phyloP scores from a whole-genome alignment of 2,888 invertebrate species.

The Ditula angustiorana region DNA sequence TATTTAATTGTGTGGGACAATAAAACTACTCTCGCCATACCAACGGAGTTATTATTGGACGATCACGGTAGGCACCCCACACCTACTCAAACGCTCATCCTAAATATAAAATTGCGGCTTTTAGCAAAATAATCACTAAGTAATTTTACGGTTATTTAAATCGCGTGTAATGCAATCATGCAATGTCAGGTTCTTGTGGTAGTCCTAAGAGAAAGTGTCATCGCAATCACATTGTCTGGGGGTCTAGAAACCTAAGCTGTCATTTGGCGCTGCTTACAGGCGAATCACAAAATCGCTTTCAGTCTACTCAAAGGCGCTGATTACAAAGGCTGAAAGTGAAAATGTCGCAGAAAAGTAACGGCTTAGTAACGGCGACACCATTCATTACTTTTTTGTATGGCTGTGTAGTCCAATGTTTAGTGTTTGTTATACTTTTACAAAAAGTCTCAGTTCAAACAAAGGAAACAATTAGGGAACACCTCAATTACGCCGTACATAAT shows the following conservation, averaged over 20 bases:
- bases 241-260: constrained; percentile 47
- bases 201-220: constrained; percentile 47
- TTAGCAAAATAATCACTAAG: background rate
- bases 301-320: constrained; percentile 44
- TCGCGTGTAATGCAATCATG: background rate
- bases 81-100: background rate
- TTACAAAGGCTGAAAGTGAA: constrained; percentile 57
- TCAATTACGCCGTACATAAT: background rate
- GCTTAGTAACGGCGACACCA: constrained; percentile 48
- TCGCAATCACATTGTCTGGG: constrained; percentile 44
- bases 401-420: background rate
- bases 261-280: constrained; percentile 4
- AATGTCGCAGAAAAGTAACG: constrained; percentile 47
- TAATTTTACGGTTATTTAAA: background rate
- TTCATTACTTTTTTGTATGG: constrained; percentile 7
- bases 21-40: too few species aligned
- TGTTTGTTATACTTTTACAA: background rate
- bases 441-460: background rate
- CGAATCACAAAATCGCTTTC: background rate
- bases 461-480: background rate
- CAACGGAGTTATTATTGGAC: too few species aligned
- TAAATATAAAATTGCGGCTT: background rate
- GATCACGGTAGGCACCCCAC: too few species aligned
- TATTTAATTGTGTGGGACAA: too few species aligned
- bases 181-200: background rate